Evolutionary conservation across 1,140 invertebrate genomes (phyloP), one percentile per base, ranked within the genome.

Genomic region (Drosophila mauritiana): DNA sequence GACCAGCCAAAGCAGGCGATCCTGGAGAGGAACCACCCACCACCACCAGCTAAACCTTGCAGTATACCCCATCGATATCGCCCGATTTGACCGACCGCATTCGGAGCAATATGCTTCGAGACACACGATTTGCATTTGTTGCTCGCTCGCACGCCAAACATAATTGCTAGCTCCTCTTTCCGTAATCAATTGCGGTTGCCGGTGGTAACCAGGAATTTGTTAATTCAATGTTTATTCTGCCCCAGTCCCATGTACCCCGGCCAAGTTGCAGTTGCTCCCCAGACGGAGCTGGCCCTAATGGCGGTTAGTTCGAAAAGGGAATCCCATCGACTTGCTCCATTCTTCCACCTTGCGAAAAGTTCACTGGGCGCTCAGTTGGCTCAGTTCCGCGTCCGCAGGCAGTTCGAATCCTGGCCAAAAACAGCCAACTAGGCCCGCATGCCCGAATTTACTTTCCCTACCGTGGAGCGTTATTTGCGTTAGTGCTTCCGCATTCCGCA

Each of bases 191-290:
- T 72, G 62, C 61, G 82, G 90, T 84, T 90, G 85, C 77, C 70
- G 49, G 10, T 76, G 80, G 90, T 77, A 83, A 91, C 90, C 62
- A 65, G 80, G 83, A 90, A 91, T 91, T 91, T 91, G 90, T 91
- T 91, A 91, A 91, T 91, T 91, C 90, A 90, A 91, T 91, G 90
- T 73, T 91, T 85, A 78, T 74, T 88, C 70, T 73, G 78, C 73
- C 76, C 76, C 61, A 70, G 59, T 46, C 40, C 63, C 75, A 43
- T 43, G 58, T 58, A 65, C 11, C 43, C 58, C 56, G 48, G 56
- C 46, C 53, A 80, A 80, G 43, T 56, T 72, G 81, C 58, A 61
- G 61, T 31, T 8, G 31, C 1, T 69, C 55, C 59, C 70, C 53
- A 74, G 78, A 57, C 68, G 55, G 59, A 73, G 20, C 67, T 49